Base-by-base conservation (phyloP, 1,140 invertebrate genomes). In the Diorhabda carinulata region DNA sequence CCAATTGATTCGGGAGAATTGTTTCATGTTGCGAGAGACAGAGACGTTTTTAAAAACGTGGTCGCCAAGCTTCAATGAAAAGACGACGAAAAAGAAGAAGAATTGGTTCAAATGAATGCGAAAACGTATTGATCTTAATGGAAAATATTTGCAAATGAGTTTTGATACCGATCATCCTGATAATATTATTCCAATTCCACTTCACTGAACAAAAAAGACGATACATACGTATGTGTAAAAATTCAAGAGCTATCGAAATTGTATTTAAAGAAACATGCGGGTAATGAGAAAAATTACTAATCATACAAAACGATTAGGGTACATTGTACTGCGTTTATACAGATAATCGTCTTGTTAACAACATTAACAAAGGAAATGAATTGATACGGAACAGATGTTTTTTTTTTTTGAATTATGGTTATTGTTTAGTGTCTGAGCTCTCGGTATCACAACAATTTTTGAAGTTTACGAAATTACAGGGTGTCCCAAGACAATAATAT, bases 261-360 rank as follows among this genome's bases (percentile, higher is more conserved):
- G 47, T 52, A 52, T 52, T 52, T n/a, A n/a, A 3, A 3, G 47
- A n/a, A 52, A 4, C 4, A 52, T 52, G 47, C 47, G 47, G 47
- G 47, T 52, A 52, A 52, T 52, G 47, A 52, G 47, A 52, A 52
- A 52, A n/a, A 52, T 52, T 52, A 6, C 47, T 52, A 52, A 52
- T 52, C 47, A 52, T 52, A 52, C 47, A 52, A 52, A 52, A 52
- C 47, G 47, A 52, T 52, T 52, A 52, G 47, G 47, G 47, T 52
- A 52, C 47, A 52, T 52, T 52, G 47, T 52, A 52, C 47, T 52
- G 47, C 47, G 47, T 52, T 2, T 6, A 52, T 52, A 52, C n/a
- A 8, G 47, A 52, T 52, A 52, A 52, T 52, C 47, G 47, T 2
- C 47, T 52, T n/a, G 47, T 52, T 52, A 52, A 52, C 6, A 52